Conservation (phyloP, 2,888 invertebrate genomes). For the Nipponacmea schrenckii region DNA sequence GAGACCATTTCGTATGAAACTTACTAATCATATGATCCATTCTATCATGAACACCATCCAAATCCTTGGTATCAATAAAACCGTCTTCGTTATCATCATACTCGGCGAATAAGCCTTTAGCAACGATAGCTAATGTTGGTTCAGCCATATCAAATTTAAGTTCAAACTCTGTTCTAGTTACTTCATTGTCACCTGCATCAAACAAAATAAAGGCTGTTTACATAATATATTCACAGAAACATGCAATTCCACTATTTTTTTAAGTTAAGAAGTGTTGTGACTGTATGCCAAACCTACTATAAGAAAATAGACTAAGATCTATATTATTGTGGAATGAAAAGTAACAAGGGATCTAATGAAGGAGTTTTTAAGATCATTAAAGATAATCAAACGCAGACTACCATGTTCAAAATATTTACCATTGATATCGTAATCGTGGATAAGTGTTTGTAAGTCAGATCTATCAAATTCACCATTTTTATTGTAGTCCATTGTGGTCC, state of each 20-base stretch:
- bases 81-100: constrained; percentile 19
- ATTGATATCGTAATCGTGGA: constrained; percentile 12
- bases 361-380: not conserved
- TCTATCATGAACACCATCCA: constrained; percentile 12
- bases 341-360: no score
- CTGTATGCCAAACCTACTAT: no score
- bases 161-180: constrained; percentile 11
- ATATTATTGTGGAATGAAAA: no score
- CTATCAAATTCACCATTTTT: constrained; percentile 14
- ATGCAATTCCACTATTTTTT: no score
- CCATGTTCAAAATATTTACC: not conserved
- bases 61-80: constrained; percentile 10
- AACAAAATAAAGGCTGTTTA: no score
- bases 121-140: constrained; percentile 12
- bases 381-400: not conserved
- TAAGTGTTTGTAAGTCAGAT: constrained; percentile 2
- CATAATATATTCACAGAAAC: no score
- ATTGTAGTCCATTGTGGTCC: constrained; percentile 13
- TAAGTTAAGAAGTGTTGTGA: no score
- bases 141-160: constrained; percentile 14
- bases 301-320: no score
- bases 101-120: constrained; percentile 11
- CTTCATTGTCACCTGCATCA: constrained; percentile 11
- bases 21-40: constrained; percentile 14
- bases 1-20: no score